Percentiles rank a stretch among this genome's conserved stretches.
Conservation (phyloP, 2,113 vertebrate genomes). For the Philantomba maxwellii region DNA sequence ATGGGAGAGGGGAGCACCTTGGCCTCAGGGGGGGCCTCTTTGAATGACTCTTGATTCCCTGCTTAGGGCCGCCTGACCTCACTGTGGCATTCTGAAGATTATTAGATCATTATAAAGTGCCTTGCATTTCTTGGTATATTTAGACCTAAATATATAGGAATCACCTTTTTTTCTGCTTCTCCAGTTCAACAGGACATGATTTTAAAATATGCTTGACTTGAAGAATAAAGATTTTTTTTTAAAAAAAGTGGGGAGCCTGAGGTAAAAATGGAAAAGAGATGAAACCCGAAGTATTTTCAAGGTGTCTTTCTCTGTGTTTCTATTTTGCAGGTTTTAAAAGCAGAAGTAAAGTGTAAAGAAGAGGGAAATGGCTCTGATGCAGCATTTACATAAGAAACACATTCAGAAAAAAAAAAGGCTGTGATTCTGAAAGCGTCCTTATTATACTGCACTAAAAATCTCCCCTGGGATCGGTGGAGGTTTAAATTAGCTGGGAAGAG, state of each 20-base stretch:
- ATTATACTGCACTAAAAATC: constrained; percentile 44
- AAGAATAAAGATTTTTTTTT: neutral
- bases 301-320: constrained; percentile 59
- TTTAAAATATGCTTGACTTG: constrained; percentile 47
- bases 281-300: constrained; percentile 49
- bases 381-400: constrained; percentile 63
- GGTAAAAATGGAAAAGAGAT: constrained; percentile 62
- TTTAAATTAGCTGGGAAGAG: constrained; percentile 38
- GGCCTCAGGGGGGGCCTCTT: neutral
- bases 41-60: neutral
- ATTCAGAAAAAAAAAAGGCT: constrained; percentile 62
- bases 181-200: neutral
- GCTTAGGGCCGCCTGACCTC: neutral
- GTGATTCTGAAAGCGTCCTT: constrained; percentile 38
- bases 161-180: neutral
- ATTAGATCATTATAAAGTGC: neutral
- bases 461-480: neutral
- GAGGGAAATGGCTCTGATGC: constrained; percentile 41
- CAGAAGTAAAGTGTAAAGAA: constrained; percentile 39
- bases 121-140: neutral
- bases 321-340: constrained; percentile 58
- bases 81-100: neutral
- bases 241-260: neutral
- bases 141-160: neutral
- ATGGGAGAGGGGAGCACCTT: accelerated